Base-by-base conservation (phyloP, 2,113 vertebrate species). In the Hypocryptadius cinnamomeus region DNA sequence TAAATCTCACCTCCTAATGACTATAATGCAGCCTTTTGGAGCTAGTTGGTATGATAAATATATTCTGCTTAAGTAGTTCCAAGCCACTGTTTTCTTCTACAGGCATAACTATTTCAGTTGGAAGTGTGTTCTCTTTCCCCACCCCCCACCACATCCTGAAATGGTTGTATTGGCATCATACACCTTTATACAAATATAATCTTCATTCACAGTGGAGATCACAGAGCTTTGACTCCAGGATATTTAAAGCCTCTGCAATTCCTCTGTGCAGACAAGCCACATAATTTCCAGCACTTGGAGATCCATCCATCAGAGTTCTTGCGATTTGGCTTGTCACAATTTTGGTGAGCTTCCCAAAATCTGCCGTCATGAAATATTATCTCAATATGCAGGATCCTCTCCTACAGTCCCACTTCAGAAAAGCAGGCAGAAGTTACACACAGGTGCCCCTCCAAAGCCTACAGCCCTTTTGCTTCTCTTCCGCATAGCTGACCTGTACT, bases 231-330 rank as follows among this genome's bases (percentile, higher is more conserved):
- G 91, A 51, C 28, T 91, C 72, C 53, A 48, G 37, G 79, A 60
- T 91, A 90, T 79, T 92, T 94, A 95, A 91, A 94, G 90, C 37
- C 48, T 37, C 42, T 91, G 64, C 60, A 74, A 76, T 73, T 94
- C 78, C 73, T 90, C 64, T 80, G 31, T 45, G 87, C 78, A 74
- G 79, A 91, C 76, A 95, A 88, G 94, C 40, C 76, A 83, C 69
- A 60, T 71, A 35, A 85, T 90, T 87, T 95, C 76, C 44, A 65
- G 53, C 65, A 74, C 87, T 87, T 80, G 40, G 51, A 85, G 68
- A 68, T 66, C 77, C 72, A 88, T 87, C 76, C 54, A 44, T 85
- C 65, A 64, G 76, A 80, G 51, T 68, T 71, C 68, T 86, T 73
- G 57, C 11, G 20, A 93, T 71, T 42, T 95, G 85, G 68, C 72